Evolutionary conservation across 2,888 invertebrate species (phyloP).

Genomic region (Crossocerus cetratus): DNA sequence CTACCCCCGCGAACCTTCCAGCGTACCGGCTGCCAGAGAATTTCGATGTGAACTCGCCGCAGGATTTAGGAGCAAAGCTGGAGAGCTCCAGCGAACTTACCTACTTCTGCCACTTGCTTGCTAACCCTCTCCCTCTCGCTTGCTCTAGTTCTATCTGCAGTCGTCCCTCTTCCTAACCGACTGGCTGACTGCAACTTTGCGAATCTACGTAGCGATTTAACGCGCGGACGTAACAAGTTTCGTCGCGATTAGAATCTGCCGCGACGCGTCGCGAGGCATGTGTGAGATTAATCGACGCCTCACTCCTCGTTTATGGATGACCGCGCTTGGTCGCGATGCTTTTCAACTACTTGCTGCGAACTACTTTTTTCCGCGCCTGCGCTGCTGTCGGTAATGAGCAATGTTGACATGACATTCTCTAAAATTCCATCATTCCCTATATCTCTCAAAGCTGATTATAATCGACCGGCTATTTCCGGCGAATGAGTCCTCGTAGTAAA

Average conservation of each 20-base stretch:
- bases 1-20: constrained; percentile 20
- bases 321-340: constrained; percentile 1
- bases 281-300: constrained; percentile 6
- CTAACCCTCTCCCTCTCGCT: not conserved
- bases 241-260: constrained; percentile 6
- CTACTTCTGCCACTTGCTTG: constrained; percentile 7
- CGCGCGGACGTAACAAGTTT: constrained; percentile 21
- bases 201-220: constrained; percentile 15
- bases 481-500: no score
- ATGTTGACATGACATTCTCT: not conserved
- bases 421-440: no score
- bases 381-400: not conserved
- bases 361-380: not conserved
- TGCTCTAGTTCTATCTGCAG: constrained; percentile 1
- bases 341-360: not conserved
- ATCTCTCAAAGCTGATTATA: no score
- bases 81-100: constrained; percentile 8
- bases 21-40: constrained; percentile 19
- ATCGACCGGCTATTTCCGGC: no score
- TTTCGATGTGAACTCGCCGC: constrained; percentile 39
- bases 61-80: constrained; percentile 32
- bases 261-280: not conserved
- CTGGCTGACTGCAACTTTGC: not conserved
- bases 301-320: not conserved
- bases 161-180: not conserved